Base-by-base conservation (phyloP, 2,113 vertebrate species). In the Halcyon malimbica region DNA sequence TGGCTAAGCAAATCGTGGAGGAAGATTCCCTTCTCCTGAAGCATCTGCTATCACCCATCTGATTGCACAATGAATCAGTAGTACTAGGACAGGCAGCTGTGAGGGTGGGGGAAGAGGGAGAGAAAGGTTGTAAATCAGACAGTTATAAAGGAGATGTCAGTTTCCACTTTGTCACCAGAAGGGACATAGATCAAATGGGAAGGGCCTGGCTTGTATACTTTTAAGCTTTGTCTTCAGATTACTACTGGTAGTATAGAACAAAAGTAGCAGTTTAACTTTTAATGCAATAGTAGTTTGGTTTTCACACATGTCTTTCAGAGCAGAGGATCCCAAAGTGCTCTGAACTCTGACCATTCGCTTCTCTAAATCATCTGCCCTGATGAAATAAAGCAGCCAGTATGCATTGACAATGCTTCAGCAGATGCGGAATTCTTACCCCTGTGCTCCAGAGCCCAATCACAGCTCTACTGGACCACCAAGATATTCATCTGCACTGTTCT, bases 61-160 rank as follows among this genome's bases (percentile, higher is more conserved):
- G 90, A 97, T 83, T 94, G 94, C 89, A 96, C 83, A 96, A 87
- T 96, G 95, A 96, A 97, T 97, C 95, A 96, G 93, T 96, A 90
- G 89, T 95, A 96, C 73, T 53, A 97, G 94, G 95, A 96, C 86
- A 95, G 89, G 87, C 89, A 92, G 81, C 94, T 95, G 93, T 94
- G 92, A 95, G 37, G 77, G 89, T 94, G 89, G 94, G 83, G 86
- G 33, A 89, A 95, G 62, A 94, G 18, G n/a, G 69, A 96, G 78
- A 85, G 73, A 92, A 64, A 90, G 56, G 90, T 3, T 87, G 62
- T 53, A 82, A 89, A 94, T 76, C 89, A 94, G 73, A 46, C 31
- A 86, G 65, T 76, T 84, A 91, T 15, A 82, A 89, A 93, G 48
- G 35, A 83, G 50, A 67, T 54, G 83, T 31, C 65, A 87, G 33